These are phyloP conservation scores for Ardeotis arabs DNA, from an alignment of 2,113 vertebrate genomes.

Conservation along the genomic window DNA sequence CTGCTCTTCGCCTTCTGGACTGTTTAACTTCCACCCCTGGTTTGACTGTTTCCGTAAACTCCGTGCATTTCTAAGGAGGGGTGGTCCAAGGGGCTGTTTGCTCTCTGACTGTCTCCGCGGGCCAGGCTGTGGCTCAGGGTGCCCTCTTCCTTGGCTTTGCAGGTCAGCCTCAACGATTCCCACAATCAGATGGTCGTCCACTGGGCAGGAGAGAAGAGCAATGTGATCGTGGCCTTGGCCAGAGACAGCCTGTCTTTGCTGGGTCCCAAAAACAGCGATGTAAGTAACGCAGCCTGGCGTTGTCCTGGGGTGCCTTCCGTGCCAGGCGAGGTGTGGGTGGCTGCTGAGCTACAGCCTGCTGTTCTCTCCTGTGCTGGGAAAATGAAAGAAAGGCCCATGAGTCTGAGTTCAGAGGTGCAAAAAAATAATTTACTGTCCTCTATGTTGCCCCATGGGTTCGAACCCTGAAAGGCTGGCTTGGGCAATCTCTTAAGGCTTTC, in stretches of 20 bases:
- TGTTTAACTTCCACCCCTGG: not conserved
- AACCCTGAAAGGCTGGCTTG: not conserved
- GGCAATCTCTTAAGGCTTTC: not conserved
- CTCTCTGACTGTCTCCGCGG: not conserved
- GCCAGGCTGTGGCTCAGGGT: not conserved
- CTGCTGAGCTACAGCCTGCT: not conserved
- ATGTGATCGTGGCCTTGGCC: conserved; percentile 94
- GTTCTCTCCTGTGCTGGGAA: not conserved
- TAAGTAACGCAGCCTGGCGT: conserved; percentile 66
- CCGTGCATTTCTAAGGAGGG: accelerated
- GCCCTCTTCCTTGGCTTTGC: conserved; percentile 3
- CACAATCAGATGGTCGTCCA: conserved; percentile 99
- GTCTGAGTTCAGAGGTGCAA: not conserved
- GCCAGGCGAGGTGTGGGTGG: not conserved
- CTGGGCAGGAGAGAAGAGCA: conserved; percentile 97
- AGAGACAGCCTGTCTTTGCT: conserved; percentile 88
- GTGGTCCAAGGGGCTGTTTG: accelerated
- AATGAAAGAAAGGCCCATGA: not conserved
- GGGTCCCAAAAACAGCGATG: conserved; percentile 89
- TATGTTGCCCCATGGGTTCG: not conserved
- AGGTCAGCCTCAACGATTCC: conserved; percentile 96
- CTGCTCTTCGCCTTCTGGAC: not conserved
- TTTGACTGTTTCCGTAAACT: not conserved
- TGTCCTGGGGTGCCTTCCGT: accelerated
- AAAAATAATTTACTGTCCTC: not conserved